Evolutionary conservation across 2,888 invertebrate genomes (phyloP), one percentile per base, ranked within the genome.

Genomic region (Pandemis cinnamomeana): DNA sequence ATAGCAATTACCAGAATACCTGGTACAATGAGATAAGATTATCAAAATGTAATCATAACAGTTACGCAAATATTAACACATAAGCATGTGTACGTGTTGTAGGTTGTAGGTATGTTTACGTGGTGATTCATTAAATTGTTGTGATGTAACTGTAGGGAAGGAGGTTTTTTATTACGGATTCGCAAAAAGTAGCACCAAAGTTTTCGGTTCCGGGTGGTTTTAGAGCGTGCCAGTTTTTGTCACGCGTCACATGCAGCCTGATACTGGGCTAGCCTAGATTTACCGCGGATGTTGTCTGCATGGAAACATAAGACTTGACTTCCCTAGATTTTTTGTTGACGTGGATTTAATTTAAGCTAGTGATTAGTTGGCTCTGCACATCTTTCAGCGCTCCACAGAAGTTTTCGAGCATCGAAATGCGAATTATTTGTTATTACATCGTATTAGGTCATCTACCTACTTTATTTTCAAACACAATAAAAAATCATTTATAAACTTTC

Each of bases 121-220:
- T 71, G 74, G 76, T 86, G 85, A 86, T 79, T 87, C 87, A 86
- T 81, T 75, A 60, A 73, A 70, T 73, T 73, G 64, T 73, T 69
- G 69, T 73, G 73, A 73, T 73, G 73, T 73, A 73, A 70, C 68
- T 63, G 60, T 42, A 61, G 64, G 58, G 64, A 60, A 20, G 41
- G 71, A 42, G 48, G 48, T 70, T 70, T 73, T 70, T 46, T 72
- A 53, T 62, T 63, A 36, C n/a, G 20, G 42, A 60, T 69, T 60
- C 69, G 64, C 73, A 66, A 72, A 68, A 72, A 70, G 69, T 58
- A 11, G 64, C 51, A 63, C 36, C 48, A n/a, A 48, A 27, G 58
- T 64, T 41, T 27, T 15, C 48, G 44, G 69, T 73, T 73, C 69
- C 73, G 73, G 69, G 60, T 70, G 64, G 7, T 55, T 60, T 46